Conservation (phyloP, 1,140 invertebrate species). For the Lordiphosa collinella region DNA sequence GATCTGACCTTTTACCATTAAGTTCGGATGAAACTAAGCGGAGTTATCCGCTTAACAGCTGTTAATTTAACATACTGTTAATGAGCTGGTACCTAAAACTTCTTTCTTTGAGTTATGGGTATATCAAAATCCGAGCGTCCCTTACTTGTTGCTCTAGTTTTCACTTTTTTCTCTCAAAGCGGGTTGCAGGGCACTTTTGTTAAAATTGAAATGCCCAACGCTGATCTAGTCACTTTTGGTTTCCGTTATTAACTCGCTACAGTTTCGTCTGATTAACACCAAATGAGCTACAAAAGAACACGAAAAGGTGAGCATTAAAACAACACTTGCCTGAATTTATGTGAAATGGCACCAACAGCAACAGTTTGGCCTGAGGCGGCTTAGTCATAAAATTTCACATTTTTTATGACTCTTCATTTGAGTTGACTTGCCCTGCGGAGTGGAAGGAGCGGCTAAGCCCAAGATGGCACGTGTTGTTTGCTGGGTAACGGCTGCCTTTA, state of each 20-base stretch:
- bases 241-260: background rate
- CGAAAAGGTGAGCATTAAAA: constrained; percentile 33
- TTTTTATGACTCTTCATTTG: constrained; percentile 36
- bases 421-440: too few relatives aligned
- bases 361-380: constrained; percentile 18
- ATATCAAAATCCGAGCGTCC: too few relatives aligned
- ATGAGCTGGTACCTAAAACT: too few relatives aligned
- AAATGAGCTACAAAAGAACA: constrained; percentile 46
- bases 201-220: background rate
- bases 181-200: too few relatives aligned
- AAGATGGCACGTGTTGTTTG: constrained; percentile 32
- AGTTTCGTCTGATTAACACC: constrained; percentile 39
- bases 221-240: too few relatives aligned
- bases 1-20: too few relatives aligned
- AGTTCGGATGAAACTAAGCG: too few relatives aligned
- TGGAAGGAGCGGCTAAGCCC: constrained; percentile 19
- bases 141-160: too few relatives aligned
- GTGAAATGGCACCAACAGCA: constrained; percentile 17
- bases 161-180: too few relatives aligned
- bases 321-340: constrained; percentile 36
- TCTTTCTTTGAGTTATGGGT: too few relatives aligned
- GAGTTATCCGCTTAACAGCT: too few relatives aligned
- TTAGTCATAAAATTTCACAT: constrained; percentile 34
- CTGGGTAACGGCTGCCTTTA: constrained; percentile 28
- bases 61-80: too few relatives aligned